Base-by-base conservation (phyloP, 2,113 vertebrate genomes). In the Oncorhynchus gorbuscha region DNA sequence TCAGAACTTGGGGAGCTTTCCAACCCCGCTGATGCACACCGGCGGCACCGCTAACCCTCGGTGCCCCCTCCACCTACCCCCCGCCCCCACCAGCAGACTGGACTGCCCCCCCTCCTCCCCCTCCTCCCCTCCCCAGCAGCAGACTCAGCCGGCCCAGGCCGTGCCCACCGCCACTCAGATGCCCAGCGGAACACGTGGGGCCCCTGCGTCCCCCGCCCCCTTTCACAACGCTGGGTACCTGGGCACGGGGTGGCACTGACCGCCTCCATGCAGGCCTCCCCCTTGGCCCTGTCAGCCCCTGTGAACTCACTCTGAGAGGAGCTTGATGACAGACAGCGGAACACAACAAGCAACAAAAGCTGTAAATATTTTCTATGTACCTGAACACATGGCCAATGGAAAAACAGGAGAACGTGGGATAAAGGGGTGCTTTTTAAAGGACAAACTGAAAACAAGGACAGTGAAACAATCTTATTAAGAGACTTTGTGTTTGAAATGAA, bases 161-260 rank as follows among this genome's bases (percentile, higher is more conserved):
- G 39, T 28, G 69, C 51, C 62, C 55, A 12, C 85, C 0, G 55
- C 92, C 87, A 22, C 84, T 80, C 94, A 92, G 92, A 91, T 92
- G 84, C 84, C 89, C 91, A 69, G 92, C 88, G 66, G 94, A 90
- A 13, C 76, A 91, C 66, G 94, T 35, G 93, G 92, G 70, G 45
- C 81, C 89, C 79, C 96, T 89, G 58, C 95, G 89, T 87, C 97
- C 90, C 94, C 96, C 0, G 92, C 96, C 74, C 58, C 93, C 66
- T 94, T 94, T 85, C 94, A 95, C 87, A 97, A 93, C 84, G 93
- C 97, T 89, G 98, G 94, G 81, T 99, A 98, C 92, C 95, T 99
- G 88, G 97, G 97, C 70, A 96, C 97, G 12, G 97, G 97, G 89
- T 99, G 97, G 97, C 97, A 99, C 92, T 99, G 95, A 95, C 84